Conservation (phyloP, 2,888 invertebrate species). For the Heteromurus nitidus region DNA sequence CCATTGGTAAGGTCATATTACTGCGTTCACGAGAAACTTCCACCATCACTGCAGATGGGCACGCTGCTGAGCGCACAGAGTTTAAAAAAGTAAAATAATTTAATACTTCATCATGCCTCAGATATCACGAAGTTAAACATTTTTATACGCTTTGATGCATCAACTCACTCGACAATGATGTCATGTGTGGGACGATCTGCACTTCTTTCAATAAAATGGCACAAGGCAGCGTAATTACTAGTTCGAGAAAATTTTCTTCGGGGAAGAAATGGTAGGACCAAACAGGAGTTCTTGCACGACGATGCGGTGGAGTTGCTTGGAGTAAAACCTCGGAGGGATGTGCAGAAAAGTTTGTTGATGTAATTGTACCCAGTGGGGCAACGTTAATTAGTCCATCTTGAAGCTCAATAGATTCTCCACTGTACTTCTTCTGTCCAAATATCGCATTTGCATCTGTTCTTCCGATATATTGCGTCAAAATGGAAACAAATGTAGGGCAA, state of each 20-base stretch:
- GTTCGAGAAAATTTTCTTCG: slow-evolving; percentile 90
- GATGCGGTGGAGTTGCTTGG: slow-evolving; percentile 86
- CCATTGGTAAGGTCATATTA: slow-evolving; percentile 86
- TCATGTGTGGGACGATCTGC: slow-evolving; percentile 88
- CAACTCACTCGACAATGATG: slow-evolving; percentile 84
- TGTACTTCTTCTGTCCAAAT: slow-evolving; percentile 71
- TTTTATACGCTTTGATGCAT: too few species aligned
- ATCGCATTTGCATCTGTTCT: slow-evolving; percentile 69
- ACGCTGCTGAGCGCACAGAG: slow-evolving; percentile 82
- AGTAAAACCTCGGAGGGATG: slow-evolving; percentile 93
- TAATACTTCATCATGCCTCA: not conserved
- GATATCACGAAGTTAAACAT: not conserved
- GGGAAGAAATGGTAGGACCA: slow-evolving; percentile 98
- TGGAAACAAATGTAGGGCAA: slow-evolving; percentile 72
- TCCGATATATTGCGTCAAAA: slow-evolving; percentile 73
- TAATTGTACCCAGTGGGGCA: slow-evolving; percentile 88
- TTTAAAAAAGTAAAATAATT: too few species aligned
- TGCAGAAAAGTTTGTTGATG: slow-evolving; percentile 88
- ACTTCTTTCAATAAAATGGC: slow-evolving; percentile 91
- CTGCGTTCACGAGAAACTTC: slow-evolving; percentile 90
- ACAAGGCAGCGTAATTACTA: slow-evolving; percentile 90
- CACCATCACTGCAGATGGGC: slow-evolving; percentile 90
- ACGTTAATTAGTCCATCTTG: slow-evolving; percentile 90
- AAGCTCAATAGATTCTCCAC: slow-evolving; percentile 78
- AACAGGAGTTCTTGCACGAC: slow-evolving; percentile 91